Base-by-base conservation (phyloP, 2,797 vertebrate species). In the Parambassis ranga region DNA sequence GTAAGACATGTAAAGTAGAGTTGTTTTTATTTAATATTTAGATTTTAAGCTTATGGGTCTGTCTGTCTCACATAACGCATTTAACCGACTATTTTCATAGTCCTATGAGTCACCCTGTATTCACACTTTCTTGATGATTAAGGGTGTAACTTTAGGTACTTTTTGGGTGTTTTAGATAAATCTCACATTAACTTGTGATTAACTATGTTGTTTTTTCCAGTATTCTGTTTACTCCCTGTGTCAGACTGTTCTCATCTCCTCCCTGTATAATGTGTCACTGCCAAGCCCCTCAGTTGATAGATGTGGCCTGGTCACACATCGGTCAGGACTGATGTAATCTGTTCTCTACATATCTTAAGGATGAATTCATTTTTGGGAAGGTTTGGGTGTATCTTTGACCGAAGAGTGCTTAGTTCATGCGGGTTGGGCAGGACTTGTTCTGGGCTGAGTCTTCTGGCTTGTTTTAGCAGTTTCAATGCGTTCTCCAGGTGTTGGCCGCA, bases 341-440 rank as follows among this genome's bases (percentile, higher is more conserved):
- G 51, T 69, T 44, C 35, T 49, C 36, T 46, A 6, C 44, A 79
- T 72, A 71, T 53, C 70, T 52, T 4, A n/a, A 65, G 48, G 67
- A 75, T 76, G 77, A 79, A 60, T 77, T 81, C 53, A 65, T 85
- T 35, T 75, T 76, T 30, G 30, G 52, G 51, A 46, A 47, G 68
- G 26, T 46, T 41, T 57, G 68, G 61, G 74, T 77, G 42, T 65
- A 44, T 63, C 38, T 46, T 37, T 48, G 51, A 51, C 60, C 33
- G 16, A 28, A 37, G 46, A 53, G 62, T 10, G 32, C 35, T 76
- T 71, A 75, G 64, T 36, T 85, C 75, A 79, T 73, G 50, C 44
- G 55, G 53, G 71, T 64, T 38, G 48, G 48, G 18, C 67, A 63
- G 16, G 57, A 76, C 42, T 47, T 3, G 1, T 42, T 44, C 27